Conservation (phyloP, 2,797 vertebrate genomes). For the Australoheros facetus region DNA sequence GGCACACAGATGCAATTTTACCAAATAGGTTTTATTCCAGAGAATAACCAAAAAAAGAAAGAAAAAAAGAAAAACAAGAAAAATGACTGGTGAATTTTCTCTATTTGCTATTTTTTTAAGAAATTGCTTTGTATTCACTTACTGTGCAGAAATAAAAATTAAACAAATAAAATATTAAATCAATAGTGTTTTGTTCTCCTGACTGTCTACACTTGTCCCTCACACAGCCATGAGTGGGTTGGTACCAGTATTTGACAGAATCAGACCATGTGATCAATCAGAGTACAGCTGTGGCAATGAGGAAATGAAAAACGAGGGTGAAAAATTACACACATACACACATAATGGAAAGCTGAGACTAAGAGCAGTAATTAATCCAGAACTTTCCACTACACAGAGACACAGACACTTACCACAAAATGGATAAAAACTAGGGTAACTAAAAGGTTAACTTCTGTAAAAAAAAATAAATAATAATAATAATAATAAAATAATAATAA, state of each 20-base stretch:
- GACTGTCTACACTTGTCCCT: conserved; percentile 25
- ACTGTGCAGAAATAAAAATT: conserved; percentile 6
- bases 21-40: neutral
- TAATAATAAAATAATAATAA: conserved; percentile 11
- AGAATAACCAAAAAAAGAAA: neutral
- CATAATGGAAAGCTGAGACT: conserved; percentile 36
- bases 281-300: conserved; percentile 56
- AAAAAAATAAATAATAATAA: neutral
- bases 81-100: neutral
- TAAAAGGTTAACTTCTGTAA: conserved; percentile 49
- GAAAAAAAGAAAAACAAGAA: neutral
- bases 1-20: neutral
- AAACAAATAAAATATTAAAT: conserved; percentile 28
- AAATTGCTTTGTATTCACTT: conserved; percentile 4
- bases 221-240: conserved; percentile 32
- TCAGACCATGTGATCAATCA: conserved; percentile 76
- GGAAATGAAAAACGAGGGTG: conserved; percentile 16
- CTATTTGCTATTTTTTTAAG: neutral
- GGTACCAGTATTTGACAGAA: conserved; percentile 63
- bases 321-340: conserved; percentile 47
- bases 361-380: conserved; percentile 36
- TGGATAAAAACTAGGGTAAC: conserved; percentile 27
- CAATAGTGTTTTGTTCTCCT: conserved; percentile 7
- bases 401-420: neutral
- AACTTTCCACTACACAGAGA: conserved; percentile 3